Evolutionary conservation across 1,140 invertebrate genomes (phyloP).

Genomic region (Brachionus plicatilis): DNA sequence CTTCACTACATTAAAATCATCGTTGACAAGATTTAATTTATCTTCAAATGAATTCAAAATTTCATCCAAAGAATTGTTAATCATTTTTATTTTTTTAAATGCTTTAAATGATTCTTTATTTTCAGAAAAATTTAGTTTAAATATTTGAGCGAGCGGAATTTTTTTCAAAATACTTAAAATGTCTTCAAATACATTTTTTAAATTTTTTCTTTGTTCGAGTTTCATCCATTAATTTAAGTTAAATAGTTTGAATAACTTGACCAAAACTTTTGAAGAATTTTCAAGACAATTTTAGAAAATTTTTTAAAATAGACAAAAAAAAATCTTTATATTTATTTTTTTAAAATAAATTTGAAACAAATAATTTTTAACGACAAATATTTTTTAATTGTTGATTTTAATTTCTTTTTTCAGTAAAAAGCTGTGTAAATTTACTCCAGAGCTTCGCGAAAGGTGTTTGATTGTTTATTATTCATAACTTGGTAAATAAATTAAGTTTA

Average conservation of each 20-base stretch:
- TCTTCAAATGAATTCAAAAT: constrained; percentile 1
- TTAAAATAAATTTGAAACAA: no score
- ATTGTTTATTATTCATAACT: no score
- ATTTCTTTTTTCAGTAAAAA: no score
- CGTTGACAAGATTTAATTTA: constrained; percentile 8
- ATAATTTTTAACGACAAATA: no score
- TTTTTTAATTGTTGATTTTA: no score
- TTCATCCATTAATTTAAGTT: neutral
- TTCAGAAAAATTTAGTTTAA: neutral
- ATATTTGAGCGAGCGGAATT: neutral
- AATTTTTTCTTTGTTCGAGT: neutral
- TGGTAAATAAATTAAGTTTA: no score
- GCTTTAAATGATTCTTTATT: neutral
- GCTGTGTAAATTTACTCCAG: no score
- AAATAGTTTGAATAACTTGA: neutral
- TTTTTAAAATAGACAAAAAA: neutral
- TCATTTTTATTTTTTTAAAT: neutral
- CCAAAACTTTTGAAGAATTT: neutral
- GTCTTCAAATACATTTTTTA: neutral
- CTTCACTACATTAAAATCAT: neutral
- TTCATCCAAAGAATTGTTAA: neutral
- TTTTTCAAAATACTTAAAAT: neutral
- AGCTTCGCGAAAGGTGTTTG: no score
- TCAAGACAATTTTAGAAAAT: neutral
- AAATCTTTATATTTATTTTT: neutral